Conservation (phyloP, 2,113 vertebrate genomes). For the Lophochroa leadbeateri region DNA sequence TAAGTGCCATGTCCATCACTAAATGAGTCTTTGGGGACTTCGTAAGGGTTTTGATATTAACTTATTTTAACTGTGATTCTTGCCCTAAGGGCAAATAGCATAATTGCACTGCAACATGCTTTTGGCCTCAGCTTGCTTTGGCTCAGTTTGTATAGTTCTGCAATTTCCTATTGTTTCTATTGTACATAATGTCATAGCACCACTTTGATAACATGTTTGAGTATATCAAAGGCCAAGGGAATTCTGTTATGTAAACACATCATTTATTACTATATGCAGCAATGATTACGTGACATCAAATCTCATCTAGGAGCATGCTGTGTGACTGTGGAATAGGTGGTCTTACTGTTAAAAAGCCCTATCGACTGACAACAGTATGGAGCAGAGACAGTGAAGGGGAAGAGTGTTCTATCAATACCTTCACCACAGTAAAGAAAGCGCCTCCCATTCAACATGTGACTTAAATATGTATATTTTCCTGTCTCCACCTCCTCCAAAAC, state of each 20-base stretch:
- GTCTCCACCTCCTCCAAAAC: not conserved
- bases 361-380: not conserved
- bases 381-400: not conserved
- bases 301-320: conserved; percentile 43
- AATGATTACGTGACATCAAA: conserved; percentile 68
- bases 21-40: not conserved
- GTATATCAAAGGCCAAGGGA: conserved; percentile 57
- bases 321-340: conserved; percentile 23
- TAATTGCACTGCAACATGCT: not conserved
- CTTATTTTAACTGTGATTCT: not conserved
- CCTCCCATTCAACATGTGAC: not conserved
- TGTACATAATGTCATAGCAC: not conserved
- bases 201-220: conserved; percentile 47
- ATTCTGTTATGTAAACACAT: conserved; percentile 65
- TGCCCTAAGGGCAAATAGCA: not conserved
- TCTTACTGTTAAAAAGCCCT: conserved; percentile 8
- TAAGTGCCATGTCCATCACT: conserved; percentile 4
- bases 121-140: not conserved
- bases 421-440: not conserved
- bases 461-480: not conserved
- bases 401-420: not conserved
- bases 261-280: conserved; percentile 60
- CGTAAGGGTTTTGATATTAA: conserved; percentile 2
- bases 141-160: not conserved
- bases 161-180: conserved; percentile 32